Evolutionary conservation across 2,888 invertebrate species (phyloP).

Genomic region (Drosophila nr. medialis): DNA sequence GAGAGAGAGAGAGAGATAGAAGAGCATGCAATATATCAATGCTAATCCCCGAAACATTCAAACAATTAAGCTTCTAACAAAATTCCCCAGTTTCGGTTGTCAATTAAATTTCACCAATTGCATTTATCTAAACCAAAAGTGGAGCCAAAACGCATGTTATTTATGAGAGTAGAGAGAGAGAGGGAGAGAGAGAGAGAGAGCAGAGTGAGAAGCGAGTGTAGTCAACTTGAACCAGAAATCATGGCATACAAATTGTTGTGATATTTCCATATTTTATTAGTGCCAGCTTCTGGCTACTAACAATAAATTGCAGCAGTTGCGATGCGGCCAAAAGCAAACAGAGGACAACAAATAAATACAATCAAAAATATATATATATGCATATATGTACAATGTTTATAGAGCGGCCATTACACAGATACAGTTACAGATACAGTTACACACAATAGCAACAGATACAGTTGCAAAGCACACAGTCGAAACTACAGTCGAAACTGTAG

Average conservation of each 20-base stretch:
- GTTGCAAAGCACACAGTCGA: slow-evolving; percentile 7
- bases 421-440: slow-evolving; percentile 17
- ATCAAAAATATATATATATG: slow-evolving; percentile 40
- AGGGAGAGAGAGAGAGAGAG: background rate
- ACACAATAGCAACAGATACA: slow-evolving; percentile 25
- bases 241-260: slow-evolving; percentile 38
- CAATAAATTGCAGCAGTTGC: slow-evolving; percentile 75
- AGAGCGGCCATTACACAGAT: slow-evolving; percentile 50
- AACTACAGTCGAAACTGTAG: slow-evolving; percentile 22
- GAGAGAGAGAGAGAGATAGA: background rate
- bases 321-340: slow-evolving; percentile 35
- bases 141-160: slow-evolving; percentile 51
- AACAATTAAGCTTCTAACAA: slow-evolving; percentile 36
- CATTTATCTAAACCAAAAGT: slow-evolving; percentile 46
- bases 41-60: slow-evolving; percentile 34
- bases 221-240: slow-evolving; percentile 52
- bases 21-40: slow-evolving; percentile 24
- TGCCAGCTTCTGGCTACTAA: slow-evolving; percentile 35
- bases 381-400: slow-evolving; percentile 23
- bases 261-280: slow-evolving; percentile 77
- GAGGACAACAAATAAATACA: slow-evolving; percentile 59
- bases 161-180: slow-evolving; percentile 16
- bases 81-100: slow-evolving; percentile 53
- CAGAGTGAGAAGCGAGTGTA: background rate
- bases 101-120: slow-evolving; percentile 57